Percentiles rank a stretch among this genome's conserved stretches.
Conservation (phyloP, 2,888 invertebrate genomes). For the Zootermopsis nevadensis region DNA sequence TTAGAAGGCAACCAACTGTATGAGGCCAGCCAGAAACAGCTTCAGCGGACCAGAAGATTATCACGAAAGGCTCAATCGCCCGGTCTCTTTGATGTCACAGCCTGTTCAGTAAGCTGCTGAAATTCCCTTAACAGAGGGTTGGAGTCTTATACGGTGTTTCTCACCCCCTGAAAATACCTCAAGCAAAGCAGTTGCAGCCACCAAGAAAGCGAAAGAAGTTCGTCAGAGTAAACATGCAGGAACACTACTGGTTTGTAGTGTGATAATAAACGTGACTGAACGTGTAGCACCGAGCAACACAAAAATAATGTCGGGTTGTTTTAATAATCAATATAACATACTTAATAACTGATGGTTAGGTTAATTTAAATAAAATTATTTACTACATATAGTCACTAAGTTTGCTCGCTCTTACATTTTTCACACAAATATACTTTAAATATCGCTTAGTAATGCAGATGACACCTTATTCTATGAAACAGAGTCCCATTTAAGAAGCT, state of each 20-base stretch:
- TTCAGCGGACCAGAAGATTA: constrained; percentile 33
- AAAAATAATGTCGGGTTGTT: too few species aligned
- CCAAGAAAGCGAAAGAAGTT: not conserved
- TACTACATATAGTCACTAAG: too few species aligned
- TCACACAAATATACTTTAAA: too few species aligned
- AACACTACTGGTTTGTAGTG: not conserved
- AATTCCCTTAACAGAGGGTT: not conserved
- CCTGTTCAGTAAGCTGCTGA: constrained; percentile 12
- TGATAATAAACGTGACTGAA: too few species aligned
- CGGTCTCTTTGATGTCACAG: constrained; percentile 34
- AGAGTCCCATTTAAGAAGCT: too few species aligned
- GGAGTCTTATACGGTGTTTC: not conserved
- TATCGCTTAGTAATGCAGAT: too few species aligned
- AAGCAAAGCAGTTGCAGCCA: constrained; percentile 18
- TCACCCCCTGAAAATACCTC: constrained; percentile 24
- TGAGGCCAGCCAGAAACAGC: constrained; percentile 9
- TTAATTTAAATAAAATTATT: too few species aligned
- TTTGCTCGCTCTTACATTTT: too few species aligned
- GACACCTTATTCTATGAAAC: too few species aligned
- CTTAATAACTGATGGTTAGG: too few species aligned
- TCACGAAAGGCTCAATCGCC: constrained; percentile 33
- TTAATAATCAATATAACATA: too few species aligned
- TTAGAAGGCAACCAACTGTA: constrained; percentile 41
- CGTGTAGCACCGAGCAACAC: too few species aligned
- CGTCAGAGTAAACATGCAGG: not conserved